Base-by-base conservation (phyloP, 2,113 vertebrate species). In the human region DNA sequence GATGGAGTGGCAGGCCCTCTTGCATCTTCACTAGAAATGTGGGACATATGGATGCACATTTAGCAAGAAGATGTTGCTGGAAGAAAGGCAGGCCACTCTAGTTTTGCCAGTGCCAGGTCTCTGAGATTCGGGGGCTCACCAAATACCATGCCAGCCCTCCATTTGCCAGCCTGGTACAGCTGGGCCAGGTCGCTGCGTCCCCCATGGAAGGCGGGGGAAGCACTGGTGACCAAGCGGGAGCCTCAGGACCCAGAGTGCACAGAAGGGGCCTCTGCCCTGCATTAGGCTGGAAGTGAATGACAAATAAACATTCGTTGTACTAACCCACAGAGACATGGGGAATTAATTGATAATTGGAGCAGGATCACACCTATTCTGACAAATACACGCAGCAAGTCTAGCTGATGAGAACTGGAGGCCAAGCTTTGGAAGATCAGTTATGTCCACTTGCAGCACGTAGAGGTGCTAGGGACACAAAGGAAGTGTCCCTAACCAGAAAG, bases 1-100 rank as follows among this genome's bases (percentile, higher is more conserved):
- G 20, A n/a, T 30, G 38, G 6, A 2, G 6, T 73, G 55, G 2
- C 7, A 68, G 68, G 48, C 40, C 43, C 40, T 57, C 38, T 70
- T 11, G 40, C 1, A 0, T 70, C 70, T 70, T 14, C 32, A 38
- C 57, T 38, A 57, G 57, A 10, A 40, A 57, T 0, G 0, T 16
- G 6, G 32, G 25, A 45, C 38, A 12, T 35, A 25, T 7, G 23
- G 40, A 40, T 13, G 40, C 35, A 79, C 72, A 45, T 35, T 93
- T 70, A 89, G 27, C 38, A 66, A 66, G 55, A 57, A 57, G 70
- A 83, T 40, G 3, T 48, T 78, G 32, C 57, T 27, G 10, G 32
- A 43, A 40, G 11, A 76, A 93, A 93, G 7, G 72, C 16, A 22
- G 17, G 9, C 6, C 6, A 32, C 18, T 75, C 35, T 12, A 16